These are phyloP conservation scores for Aleiodes sp. DNA, from an alignment of 1,140 invertebrate genomes.

Conservation along the genomic window DNA sequence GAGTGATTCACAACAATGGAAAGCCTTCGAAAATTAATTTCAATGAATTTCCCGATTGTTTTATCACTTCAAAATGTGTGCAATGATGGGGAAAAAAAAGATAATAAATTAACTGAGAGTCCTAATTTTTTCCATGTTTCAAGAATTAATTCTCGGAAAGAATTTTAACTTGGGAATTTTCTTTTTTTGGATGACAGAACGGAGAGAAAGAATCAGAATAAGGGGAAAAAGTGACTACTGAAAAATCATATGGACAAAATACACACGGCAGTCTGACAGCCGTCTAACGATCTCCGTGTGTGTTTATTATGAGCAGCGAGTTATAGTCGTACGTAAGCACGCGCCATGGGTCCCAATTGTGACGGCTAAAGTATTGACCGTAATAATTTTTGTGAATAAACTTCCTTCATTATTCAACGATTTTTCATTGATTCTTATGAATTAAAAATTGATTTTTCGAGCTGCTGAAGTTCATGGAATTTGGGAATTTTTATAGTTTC, in stretches of 20 bases:
- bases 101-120: neutral
- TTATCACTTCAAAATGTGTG: no score
- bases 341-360: no score
- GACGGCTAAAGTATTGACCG: neutral
- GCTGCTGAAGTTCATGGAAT: no score
- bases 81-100: no score
- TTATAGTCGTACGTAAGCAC: neutral
- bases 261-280: constrained; percentile 24
- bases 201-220: neutral
- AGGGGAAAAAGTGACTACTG: neutral
- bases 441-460: no score
- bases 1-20: neutral
- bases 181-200: neutral
- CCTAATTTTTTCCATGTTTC: neutral
- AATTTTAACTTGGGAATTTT: neutral
- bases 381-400: neutral
- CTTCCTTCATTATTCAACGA: no score
- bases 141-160: neutral
- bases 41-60: neutral
- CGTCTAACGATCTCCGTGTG: constrained; percentile 43
- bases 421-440: no score
- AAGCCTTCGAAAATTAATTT: neutral
- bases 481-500: no score
- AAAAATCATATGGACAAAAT: constrained; percentile 6
- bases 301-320: constrained; percentile 44